Conservation (phyloP, 2,113 vertebrate species). For the Trinectes maculatus region DNA sequence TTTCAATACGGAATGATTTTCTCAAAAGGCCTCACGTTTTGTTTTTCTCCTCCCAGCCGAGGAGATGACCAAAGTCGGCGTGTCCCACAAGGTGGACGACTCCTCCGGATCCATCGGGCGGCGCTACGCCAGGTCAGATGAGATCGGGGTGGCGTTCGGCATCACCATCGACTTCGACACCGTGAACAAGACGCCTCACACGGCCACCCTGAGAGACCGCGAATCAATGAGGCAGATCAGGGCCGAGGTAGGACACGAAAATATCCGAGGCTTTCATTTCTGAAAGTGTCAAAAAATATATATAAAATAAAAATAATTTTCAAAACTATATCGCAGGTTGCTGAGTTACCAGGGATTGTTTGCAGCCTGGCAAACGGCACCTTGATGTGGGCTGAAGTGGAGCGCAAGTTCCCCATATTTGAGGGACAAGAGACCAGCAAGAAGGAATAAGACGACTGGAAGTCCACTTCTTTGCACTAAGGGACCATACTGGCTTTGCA, state of each 20-base stretch:
- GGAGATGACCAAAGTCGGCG: slow-evolving; percentile 86
- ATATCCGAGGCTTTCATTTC: neutral
- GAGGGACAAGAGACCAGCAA: slow-evolving; percentile 94
- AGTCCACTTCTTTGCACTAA: neutral
- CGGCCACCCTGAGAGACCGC: slow-evolving; percentile 90
- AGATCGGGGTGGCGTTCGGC: slow-evolving; percentile 93
- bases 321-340: slow-evolving; percentile 44
- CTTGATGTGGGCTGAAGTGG: slow-evolving; percentile 88
- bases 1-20: too few relatives aligned
- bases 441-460: slow-evolving; percentile 79
- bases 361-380: slow-evolving; percentile 85
- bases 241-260: slow-evolving; percentile 84
- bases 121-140: slow-evolving; percentile 92
- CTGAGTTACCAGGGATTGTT: slow-evolving; percentile 85
- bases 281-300: too few relatives aligned
- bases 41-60: slow-evolving; percentile 78
- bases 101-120: slow-evolving; percentile 93
- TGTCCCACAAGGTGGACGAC: slow-evolving; percentile 94
- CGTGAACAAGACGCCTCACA: slow-evolving; percentile 91
- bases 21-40: too few relatives aligned
- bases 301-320: neutral
- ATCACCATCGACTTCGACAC: slow-evolving; percentile 97
- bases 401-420: slow-evolving; percentile 90
- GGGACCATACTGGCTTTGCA: neutral
- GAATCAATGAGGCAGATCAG: slow-evolving; percentile 95